phyloP scores from a whole-genome alignment of 2,113 vertebrate species.

The Nycticorax nycticorax region DNA sequence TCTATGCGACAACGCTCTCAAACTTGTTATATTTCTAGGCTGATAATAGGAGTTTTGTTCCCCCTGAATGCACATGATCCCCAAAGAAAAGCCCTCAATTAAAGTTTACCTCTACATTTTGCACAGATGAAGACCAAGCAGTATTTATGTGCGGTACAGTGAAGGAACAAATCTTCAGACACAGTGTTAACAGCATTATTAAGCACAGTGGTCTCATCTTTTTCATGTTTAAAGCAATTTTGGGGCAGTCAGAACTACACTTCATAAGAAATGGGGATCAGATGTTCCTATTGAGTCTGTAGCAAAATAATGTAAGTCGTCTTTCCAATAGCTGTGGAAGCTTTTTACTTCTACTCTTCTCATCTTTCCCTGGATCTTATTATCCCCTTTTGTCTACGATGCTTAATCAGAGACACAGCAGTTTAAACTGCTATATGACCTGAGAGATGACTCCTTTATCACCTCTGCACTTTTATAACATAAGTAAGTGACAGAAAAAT shows the following conservation, averaged over 20 bases:
- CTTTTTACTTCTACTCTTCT: constrained; percentile 60
- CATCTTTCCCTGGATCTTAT: constrained; percentile 63
- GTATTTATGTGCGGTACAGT: constrained; percentile 22
- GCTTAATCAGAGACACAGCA: constrained; percentile 39
- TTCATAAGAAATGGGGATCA: constrained; percentile 41
- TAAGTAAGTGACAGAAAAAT: constrained; percentile 60
- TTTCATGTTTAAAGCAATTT: constrained; percentile 65
- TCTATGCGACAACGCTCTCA: constrained; percentile 24
- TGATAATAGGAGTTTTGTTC: constrained; percentile 61
- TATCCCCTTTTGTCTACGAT: constrained; percentile 65
- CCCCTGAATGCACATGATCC: constrained; percentile 48
- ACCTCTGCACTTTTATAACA: constrained; percentile 52
- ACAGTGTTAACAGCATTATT: constrained; percentile 29
- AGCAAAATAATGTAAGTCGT: constrained; percentile 56
- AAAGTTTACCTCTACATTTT: constrained; percentile 49
- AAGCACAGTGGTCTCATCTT: constrained; percentile 58
- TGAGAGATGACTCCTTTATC: constrained; percentile 54
- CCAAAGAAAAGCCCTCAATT: constrained; percentile 69
- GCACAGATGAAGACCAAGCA: constrained; percentile 38
- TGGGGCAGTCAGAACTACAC: constrained; percentile 54
- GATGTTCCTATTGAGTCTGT: constrained; percentile 44
- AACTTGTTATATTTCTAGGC: constrained; percentile 63
- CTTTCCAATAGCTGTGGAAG: constrained; percentile 61
- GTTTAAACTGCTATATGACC: constrained; percentile 40
- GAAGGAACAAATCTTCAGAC: constrained; percentile 50